Percentiles rank a stretch among this genome's conserved stretches.
Evolutionary conservation across 2,888 invertebrate genomes (phyloP).

Genomic region (Lordiphosa andalusiaca): DNA sequence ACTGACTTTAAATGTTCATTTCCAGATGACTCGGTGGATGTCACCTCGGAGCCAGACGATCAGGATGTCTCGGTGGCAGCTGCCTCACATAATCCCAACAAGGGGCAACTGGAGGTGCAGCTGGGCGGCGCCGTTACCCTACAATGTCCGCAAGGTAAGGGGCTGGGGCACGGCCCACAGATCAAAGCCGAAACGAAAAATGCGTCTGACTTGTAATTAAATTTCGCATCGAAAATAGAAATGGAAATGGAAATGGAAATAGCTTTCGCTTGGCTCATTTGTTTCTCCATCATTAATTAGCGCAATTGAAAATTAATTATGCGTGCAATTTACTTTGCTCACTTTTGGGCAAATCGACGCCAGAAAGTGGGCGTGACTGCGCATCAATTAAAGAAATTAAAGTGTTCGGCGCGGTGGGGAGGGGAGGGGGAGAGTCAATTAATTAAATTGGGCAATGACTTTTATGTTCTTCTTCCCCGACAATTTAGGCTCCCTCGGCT

Average conservation of each 20-base stretch:
- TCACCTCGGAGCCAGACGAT: constrained; percentile 83
- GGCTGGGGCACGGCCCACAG: too few species aligned
- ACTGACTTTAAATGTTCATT: constrained; percentile 32
- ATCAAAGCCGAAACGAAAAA: constrained; percentile 23
- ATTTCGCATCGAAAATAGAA: constrained; percentile 40
- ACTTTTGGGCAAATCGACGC: constrained; percentile 44
- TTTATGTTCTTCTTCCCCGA: constrained; percentile 24
- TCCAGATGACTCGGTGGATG: constrained; percentile 81
- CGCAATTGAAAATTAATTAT: constrained; percentile 78
- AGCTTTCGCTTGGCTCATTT: constrained; percentile 7
- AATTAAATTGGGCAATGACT: constrained; percentile 69
- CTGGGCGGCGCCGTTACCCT: constrained; percentile 92
- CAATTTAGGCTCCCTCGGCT: constrained; percentile 82
- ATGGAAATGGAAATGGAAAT: constrained; percentile 23
- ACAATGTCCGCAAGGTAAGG: constrained; percentile 89
- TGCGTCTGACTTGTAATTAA: constrained; percentile 48
- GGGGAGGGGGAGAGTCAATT: constrained; percentile 55
- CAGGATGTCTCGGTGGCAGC: constrained; percentile 82
- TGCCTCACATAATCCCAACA: constrained; percentile 80
- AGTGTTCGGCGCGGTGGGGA: constrained; percentile 21
- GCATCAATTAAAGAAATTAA: constrained; percentile 78
- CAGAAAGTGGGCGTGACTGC: constrained; percentile 26
- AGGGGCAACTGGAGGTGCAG: constrained; percentile 89
- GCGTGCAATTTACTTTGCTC: constrained; percentile 76
- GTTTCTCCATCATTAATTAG: constrained; percentile 67